phyloP scores from a whole-genome alignment of 2,888 invertebrate species.

The Falcaria lacertinaria region DNA sequence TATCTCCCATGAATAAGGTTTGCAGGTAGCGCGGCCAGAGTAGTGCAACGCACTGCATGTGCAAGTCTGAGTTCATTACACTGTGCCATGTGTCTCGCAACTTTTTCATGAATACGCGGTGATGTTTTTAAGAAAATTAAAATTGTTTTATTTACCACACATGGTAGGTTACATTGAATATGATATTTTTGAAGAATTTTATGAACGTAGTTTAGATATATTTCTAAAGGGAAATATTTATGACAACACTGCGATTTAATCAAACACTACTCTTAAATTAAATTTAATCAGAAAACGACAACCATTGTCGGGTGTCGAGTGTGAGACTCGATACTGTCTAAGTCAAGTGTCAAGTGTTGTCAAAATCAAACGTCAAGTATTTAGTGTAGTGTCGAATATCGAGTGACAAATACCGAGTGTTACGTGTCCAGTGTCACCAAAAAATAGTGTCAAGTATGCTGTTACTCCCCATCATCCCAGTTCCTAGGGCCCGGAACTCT shows the following conservation, averaged over 20 bases:
- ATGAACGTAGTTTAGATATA: too few species aligned
- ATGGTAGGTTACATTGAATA: neutral
- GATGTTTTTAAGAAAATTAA: neutral
- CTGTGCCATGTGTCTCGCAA: neutral
- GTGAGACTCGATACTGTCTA: too few species aligned
- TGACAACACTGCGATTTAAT: too few species aligned
- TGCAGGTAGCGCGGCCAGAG: neutral
- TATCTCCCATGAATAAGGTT: neutral
- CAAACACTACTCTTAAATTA: too few species aligned
- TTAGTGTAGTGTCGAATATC: too few species aligned
- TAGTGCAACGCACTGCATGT: conserved; percentile 1
- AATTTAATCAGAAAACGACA: too few species aligned
- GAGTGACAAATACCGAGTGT: conserved; percentile 1
- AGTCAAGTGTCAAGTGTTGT: too few species aligned
- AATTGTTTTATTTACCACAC: neutral
- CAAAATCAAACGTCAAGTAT: too few species aligned
- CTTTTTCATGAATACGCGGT: neutral
- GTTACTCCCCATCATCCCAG: too few species aligned
- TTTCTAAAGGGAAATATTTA: too few species aligned
- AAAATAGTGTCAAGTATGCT: neutral
- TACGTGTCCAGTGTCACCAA: neutral
- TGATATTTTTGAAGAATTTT: too few species aligned
- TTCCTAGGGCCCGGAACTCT: conserved; percentile 27
- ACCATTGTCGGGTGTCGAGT: too few species aligned
- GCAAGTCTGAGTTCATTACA: conserved; percentile 1